These are phyloP conservation scores for Drosophila atroscutellata DNA, from an alignment of 2,888 invertebrate species.

Conservation along the genomic window DNA sequence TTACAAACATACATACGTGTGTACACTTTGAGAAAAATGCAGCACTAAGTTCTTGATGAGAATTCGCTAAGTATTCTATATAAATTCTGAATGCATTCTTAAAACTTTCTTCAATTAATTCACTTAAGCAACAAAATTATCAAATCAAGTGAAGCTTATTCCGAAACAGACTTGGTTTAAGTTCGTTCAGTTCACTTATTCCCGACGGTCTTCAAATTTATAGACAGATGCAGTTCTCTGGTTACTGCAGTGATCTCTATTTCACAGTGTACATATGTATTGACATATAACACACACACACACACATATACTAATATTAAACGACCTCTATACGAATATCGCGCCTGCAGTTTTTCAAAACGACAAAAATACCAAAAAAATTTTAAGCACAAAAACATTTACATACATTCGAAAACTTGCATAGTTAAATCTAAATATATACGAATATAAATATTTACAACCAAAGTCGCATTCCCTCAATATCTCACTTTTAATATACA, in stretches of 20 bases:
- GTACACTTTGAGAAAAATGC: background rate
- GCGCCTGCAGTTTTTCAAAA: constrained; percentile 58
- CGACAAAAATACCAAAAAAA: constrained; percentile 24
- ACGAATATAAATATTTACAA: constrained; percentile 43
- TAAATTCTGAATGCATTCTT: background rate
- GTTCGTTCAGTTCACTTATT: background rate
- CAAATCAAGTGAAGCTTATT: background rate
- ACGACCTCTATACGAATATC: constrained; percentile 60
- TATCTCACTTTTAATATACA: constrained; percentile 16
- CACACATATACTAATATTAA: constrained; percentile 14
- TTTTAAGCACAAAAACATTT: constrained; percentile 33
- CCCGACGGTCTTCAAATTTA: background rate
- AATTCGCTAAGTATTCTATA: background rate
- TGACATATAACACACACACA: constrained; percentile 11
- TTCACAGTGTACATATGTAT: background rate
- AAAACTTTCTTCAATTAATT: background rate
- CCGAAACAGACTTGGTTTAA: background rate
- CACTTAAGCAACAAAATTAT: background rate
- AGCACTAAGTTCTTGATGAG: background rate
- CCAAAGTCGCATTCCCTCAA: constrained; percentile 24
- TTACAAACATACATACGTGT: constrained; percentile 12
- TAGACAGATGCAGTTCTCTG: background rate
- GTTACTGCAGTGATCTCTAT: background rate
- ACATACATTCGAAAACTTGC: constrained; percentile 11
- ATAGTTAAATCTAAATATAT: constrained; percentile 17